phyloP scores from a whole-genome alignment of 2,113 vertebrate genomes.

The Saimiri boliviensis region DNA sequence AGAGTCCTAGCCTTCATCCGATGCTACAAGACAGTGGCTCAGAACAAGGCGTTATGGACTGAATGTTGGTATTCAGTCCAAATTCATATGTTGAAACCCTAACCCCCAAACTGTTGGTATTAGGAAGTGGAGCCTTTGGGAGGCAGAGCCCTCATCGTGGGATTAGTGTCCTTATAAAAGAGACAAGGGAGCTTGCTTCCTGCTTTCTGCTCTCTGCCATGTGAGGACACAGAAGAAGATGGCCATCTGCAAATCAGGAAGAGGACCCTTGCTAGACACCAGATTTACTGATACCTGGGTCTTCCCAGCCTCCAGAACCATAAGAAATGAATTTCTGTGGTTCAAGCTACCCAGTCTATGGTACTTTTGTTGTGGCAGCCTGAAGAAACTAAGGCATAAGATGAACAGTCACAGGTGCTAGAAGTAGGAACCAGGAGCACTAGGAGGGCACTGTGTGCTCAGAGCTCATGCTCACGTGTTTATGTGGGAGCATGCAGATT shows the following conservation, averaged over 20 bases:
- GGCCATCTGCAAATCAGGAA: no score
- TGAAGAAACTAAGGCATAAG: background rate
- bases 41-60: background rate
- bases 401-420: background rate
- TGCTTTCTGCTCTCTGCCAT: background rate
- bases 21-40: background rate
- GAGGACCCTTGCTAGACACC: no score
- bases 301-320: background rate
- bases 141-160: background rate
- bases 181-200: background rate
- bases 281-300: no score
- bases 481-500: rapidly evolving
- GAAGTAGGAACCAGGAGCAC: background rate
- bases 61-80: background rate
- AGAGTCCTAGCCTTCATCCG: background rate
- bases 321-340: background rate
- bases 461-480: rapidly evolving
- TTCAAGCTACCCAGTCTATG: background rate
- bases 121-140: background rate
- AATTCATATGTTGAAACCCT: background rate
- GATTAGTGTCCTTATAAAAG: background rate
- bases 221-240: background rate
- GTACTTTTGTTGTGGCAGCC: background rate
- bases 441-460: background rate
- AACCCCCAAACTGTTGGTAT: background rate